Evolutionary conservation across 2,113 vertebrate genomes (phyloP).

Genomic region (Erythrolamprus reginae): DNA sequence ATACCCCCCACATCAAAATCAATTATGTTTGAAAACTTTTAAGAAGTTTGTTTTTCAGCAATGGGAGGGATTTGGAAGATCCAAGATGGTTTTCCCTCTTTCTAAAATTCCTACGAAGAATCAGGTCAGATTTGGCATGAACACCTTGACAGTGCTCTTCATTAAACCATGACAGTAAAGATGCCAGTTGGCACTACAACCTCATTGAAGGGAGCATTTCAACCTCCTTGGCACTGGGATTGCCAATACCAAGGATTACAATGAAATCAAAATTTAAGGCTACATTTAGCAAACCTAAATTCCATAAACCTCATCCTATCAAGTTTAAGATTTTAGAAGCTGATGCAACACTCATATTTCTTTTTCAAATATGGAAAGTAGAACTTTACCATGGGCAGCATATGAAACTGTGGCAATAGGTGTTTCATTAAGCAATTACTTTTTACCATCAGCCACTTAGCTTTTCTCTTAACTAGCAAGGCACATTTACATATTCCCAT

Average conservation of each 20-base stretch:
- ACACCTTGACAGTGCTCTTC: constrained; percentile 79
- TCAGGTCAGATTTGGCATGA: constrained; percentile 61
- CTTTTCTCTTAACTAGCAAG: constrained; percentile 79
- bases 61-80: constrained; percentile 62
- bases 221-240: constrained; percentile 70
- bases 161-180: constrained; percentile 79
- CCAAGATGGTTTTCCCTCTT: constrained; percentile 50
- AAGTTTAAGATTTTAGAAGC: constrained; percentile 65
- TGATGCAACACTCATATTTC: constrained; percentile 65
- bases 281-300: constrained; percentile 74
- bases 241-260: constrained; percentile 79
- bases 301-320: constrained; percentile 65
- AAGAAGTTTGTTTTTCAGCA: constrained; percentile 65
- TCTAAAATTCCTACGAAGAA: constrained; percentile 58
- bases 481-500: constrained; percentile 84
- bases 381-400: constrained; percentile 71
- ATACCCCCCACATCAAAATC: constrained; percentile 34
- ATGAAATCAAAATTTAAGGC: constrained; percentile 76
- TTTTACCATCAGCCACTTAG: constrained; percentile 67
- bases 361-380: constrained; percentile 60
- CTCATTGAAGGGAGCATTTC: constrained; percentile 76
- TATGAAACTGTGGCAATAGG: constrained; percentile 68
- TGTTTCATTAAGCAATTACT: constrained; percentile 65
- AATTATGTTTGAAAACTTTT: constrained; percentile 66
- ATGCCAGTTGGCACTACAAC: constrained; percentile 77